Percentiles rank a stretch among this genome's conserved stretches.
phyloP scores from a whole-genome alignment of 2,113 vertebrate genomes.

The Pycnonotus jocosus region DNA sequence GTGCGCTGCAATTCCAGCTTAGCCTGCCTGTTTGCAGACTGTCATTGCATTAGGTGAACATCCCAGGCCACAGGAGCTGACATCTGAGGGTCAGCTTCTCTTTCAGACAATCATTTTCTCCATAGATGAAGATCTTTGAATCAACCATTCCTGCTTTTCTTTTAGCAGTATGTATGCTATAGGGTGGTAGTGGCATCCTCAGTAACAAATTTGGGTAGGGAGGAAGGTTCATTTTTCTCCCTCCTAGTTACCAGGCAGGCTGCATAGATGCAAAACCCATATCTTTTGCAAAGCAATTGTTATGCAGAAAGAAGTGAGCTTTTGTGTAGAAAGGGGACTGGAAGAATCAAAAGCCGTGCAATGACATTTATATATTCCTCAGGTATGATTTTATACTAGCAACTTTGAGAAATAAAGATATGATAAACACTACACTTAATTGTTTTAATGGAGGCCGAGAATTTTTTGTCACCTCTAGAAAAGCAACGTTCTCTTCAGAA shows the following conservation, averaged over 20 bases:
- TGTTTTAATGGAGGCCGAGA: background rate
- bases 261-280: fast-evolving
- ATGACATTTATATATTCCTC: background rate
- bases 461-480: background rate
- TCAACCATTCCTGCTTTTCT: background rate
- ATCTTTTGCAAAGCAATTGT: background rate
- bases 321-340: background rate
- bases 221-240: background rate
- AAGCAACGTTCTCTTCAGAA: background rate
- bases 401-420: background rate
- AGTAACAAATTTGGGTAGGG: background rate
- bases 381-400: background rate
- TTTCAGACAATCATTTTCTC: background rate
- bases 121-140: background rate
- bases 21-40: background rate
- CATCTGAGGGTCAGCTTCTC: background rate
- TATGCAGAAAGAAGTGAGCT: background rate
- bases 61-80: background rate
- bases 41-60: background rate
- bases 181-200: background rate
- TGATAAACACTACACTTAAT: background rate
- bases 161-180: background rate
- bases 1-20: background rate
- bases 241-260: background rate
- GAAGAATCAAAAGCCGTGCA: background rate